Evolutionary conservation across 2,888 invertebrate species (phyloP).

Genomic region (Tolmerus cingulatus): DNA sequence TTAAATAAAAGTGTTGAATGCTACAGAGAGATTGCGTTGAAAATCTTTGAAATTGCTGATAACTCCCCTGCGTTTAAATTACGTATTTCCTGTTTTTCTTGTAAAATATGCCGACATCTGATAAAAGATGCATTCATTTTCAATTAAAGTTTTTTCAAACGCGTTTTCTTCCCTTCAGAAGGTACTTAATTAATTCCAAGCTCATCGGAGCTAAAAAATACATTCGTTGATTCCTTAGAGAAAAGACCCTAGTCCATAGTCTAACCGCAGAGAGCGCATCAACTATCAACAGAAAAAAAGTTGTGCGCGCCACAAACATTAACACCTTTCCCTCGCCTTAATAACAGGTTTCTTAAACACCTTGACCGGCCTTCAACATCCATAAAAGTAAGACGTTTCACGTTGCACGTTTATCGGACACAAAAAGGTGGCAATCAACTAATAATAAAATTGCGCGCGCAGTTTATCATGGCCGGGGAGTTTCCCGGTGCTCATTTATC

Average conservation of each 20-base stretch:
- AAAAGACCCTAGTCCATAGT: background rate
- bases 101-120: background rate
- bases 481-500: slow-evolving; percentile 15
- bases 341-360: slow-evolving; percentile 36
- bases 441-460: slow-evolving; percentile 38
- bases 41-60: background rate
- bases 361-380: slow-evolving; percentile 24
- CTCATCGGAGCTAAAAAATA: background rate
- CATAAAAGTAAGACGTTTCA: slow-evolving; percentile 15
- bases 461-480: slow-evolving; percentile 17
- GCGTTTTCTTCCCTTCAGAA: background rate
- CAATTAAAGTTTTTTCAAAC: background rate
- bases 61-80: background rate
- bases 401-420: background rate
- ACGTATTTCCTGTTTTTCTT: background rate
- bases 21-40: background rate
- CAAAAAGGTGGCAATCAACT: slow-evolving; percentile 34
- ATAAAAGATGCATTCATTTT: background rate
- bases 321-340: slow-evolving; percentile 28
- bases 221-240: background rate
- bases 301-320: slow-evolving; percentile 7
- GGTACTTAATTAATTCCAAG: background rate
- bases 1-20: too few species aligned
- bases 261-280: background rate
- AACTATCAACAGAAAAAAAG: background rate